phyloP scores from a whole-genome alignment of 1,140 invertebrate genomes.

The Cotesia vestalis region DNA sequence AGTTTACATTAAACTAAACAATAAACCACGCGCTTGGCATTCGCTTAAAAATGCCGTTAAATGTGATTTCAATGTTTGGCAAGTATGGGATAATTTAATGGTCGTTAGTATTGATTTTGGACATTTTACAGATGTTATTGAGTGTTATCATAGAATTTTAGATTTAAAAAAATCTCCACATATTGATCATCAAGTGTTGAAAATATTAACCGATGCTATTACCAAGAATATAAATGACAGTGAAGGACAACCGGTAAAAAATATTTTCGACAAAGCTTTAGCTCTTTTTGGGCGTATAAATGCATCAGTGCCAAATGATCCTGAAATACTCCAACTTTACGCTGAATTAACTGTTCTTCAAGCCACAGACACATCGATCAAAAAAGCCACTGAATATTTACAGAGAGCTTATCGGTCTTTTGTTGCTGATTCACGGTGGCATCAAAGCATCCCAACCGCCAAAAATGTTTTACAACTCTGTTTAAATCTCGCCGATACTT shows the following conservation, averaged over 20 bases:
- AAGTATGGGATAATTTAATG: conserved; percentile 96
- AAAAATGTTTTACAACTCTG: conserved; percentile 65
- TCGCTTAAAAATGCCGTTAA: conserved; percentile 89
- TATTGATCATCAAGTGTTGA: conserved; percentile 80
- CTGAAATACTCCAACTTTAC: conserved; percentile 82
- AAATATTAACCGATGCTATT: conserved; percentile 78
- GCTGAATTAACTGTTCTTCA: conserved; percentile 72
- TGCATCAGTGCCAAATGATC: conserved; percentile 72
- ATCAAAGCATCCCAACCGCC: conserved; percentile 64
- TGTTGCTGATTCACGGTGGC: conserved; percentile 73
- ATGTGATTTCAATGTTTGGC: conserved; percentile 95
- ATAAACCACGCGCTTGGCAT: conserved; percentile 85
- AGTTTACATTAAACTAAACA: conserved; percentile 86
- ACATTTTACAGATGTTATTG: conserved; percentile 78
- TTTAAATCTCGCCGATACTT: conserved; percentile 58
- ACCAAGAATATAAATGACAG: conserved; percentile 71
- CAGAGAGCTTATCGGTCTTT: conserved; percentile 69
- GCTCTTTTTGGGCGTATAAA: conserved; percentile 87
- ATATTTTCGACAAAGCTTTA: conserved; percentile 71
- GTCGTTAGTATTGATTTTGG: conserved; percentile 81
- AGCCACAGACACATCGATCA: conserved; percentile 56
- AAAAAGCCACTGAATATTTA: conserved; percentile 71
- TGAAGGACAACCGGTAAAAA: conserved; percentile 65
- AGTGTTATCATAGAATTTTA: conserved; percentile 82
- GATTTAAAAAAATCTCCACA: conserved; percentile 83